These are phyloP conservation scores for Oceanites oceanicus DNA, from an alignment of 2,113 vertebrate species.

Conservation along the genomic window DNA sequence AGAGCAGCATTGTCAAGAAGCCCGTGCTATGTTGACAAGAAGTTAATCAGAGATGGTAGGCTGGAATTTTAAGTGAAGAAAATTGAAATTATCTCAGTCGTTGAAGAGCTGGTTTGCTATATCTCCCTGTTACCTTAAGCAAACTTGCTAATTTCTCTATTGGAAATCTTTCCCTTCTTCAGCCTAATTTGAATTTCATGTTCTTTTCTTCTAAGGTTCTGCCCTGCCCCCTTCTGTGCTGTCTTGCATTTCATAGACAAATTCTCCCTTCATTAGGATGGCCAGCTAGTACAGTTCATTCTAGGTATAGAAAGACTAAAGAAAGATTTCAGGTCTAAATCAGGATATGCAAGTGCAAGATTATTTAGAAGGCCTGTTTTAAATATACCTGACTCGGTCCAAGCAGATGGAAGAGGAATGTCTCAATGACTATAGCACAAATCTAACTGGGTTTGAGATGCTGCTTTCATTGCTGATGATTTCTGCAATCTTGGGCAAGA, in stretches of 20 bases:
- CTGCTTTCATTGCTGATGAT: not conserved
- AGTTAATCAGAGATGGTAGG: not conserved
- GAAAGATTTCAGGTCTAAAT: not conserved
- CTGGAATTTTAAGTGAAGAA: constrained; percentile 23
- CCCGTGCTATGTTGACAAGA: not conserved
- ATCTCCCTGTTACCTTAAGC: not conserved
- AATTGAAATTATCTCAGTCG: not conserved
- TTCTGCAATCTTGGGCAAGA: not conserved
- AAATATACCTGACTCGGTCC: accelerated
- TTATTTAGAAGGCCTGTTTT: not conserved
- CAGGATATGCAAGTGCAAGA: not conserved
- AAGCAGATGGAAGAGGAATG: not conserved
- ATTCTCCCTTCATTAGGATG: not conserved
- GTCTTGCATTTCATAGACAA: not conserved
- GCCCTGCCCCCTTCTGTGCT: not conserved
- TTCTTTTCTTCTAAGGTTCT: not conserved
- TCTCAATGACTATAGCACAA: not conserved
- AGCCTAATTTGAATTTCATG: constrained; percentile 6
- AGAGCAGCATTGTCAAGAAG: not conserved
- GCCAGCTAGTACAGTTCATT: not conserved
- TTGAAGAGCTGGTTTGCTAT: not conserved
- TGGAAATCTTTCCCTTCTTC: not conserved
- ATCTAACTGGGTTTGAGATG: not conserved
- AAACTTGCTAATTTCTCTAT: not conserved
- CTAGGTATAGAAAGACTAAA: not conserved